These are phyloP conservation scores for Minunthozetes semirufus DNA, from an alignment of 2,888 invertebrate species.

Conservation along the genomic window DNA sequence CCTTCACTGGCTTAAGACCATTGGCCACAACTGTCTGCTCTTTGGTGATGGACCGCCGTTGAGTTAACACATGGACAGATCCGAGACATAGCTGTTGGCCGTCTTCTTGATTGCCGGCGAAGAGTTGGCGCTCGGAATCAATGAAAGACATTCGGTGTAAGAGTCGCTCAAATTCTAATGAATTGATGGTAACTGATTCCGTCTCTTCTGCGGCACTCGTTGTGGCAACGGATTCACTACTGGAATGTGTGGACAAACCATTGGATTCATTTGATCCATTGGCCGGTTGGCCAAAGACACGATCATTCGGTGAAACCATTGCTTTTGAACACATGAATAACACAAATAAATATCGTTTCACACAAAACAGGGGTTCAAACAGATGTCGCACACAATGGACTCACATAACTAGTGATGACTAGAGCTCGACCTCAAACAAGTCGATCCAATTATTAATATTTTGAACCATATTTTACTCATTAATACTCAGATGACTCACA, in stretches of 20 bases:
- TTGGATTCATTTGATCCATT: not conserved
- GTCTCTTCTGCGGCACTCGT: no score
- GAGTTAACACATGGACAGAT: not conserved
- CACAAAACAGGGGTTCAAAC: no score
- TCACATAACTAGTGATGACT: not conserved
- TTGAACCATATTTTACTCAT: no score
- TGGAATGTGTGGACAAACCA: no score
- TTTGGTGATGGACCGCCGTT: not conserved
- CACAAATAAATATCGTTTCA: not conserved
- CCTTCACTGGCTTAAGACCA: not conserved
- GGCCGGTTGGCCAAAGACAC: not conserved
- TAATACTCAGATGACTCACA: no score
- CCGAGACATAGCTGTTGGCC: not conserved
- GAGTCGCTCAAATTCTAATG: no score
- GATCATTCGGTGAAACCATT: conserved; percentile 18
- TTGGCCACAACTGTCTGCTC: not conserved
- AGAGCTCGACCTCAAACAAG: not conserved
- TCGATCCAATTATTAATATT: not conserved
- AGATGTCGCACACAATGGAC: no score
- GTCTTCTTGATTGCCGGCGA: not conserved
- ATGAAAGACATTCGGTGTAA: not conserved
- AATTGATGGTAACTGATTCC: no score
- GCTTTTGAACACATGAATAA: not conserved
- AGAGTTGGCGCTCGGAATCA: not conserved
- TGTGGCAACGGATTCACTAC: no score